phyloP scores from a whole-genome alignment of 2,888 invertebrate genomes.

The Trachelus stipa region DNA sequence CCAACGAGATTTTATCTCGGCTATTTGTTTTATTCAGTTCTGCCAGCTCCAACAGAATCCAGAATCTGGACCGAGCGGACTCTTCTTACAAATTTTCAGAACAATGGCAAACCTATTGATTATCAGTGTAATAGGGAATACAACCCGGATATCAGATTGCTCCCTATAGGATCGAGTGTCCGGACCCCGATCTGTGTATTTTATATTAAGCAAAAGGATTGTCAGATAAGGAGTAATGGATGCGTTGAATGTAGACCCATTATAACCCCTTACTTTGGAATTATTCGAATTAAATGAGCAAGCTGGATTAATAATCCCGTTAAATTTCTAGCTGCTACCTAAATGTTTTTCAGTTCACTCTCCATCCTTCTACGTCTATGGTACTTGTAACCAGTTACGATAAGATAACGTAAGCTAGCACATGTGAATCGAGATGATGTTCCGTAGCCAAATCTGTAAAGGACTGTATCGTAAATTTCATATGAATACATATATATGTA shows the following conservation, averaged over 20 bases:
- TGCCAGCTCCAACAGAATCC: neutral
- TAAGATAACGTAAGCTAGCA: neutral
- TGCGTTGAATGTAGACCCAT: neutral
- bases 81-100: neutral
- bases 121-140: neutral
- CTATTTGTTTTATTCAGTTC: neutral
- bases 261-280: neutral
- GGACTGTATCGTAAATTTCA: neutral
- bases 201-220: neutral
- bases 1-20: neutral
- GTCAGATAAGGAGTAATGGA: neutral
- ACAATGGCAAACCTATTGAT: neutral
- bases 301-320: too few relatives aligned
- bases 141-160: neutral
- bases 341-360: neutral
- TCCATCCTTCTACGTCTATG: neutral
- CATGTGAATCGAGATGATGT: neutral
- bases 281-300: too few relatives aligned
- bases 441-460: neutral
- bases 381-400: neutral
- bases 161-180: neutral
- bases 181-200: neutral
- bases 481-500: neutral
- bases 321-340: neutral
- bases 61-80: neutral